Evolutionary conservation across 2,113 vertebrate genomes (phyloP).

Genomic region (Aphyosemion australe): DNA sequence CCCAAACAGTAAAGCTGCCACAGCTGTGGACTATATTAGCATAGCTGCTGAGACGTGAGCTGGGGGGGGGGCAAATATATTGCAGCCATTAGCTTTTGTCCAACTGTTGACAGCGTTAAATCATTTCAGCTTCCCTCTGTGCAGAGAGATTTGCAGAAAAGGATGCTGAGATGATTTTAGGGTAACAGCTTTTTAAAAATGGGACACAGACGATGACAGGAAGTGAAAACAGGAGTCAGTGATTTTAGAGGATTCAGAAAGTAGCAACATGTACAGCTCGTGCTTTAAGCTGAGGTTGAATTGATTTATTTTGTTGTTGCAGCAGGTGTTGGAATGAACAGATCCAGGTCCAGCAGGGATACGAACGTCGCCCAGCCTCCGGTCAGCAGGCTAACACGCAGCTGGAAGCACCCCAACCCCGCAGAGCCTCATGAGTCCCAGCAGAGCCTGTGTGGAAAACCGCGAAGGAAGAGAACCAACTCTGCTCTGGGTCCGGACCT

Average conservation of each 20-base stretch:
- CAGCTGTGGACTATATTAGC: slow-evolving; percentile 96
- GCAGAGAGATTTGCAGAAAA: slow-evolving; percentile 74
- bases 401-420: slow-evolving; percentile 35
- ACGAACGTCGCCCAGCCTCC: slow-evolving; percentile 47
- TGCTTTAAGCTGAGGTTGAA: too few species aligned
- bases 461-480: slow-evolving; percentile 57
- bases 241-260: too few species aligned
- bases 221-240: background rate
- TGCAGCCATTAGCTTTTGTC: slow-evolving; percentile 88
- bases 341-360: slow-evolving; percentile 59
- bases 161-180: slow-evolving; percentile 82
- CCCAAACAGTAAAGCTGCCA: slow-evolving; percentile 91
- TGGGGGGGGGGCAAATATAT: slow-evolving; percentile 82
- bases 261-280: too few species aligned
- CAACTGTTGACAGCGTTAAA: slow-evolving; percentile 90
- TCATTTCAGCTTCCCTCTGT: slow-evolving; percentile 84
- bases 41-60: slow-evolving; percentile 77
- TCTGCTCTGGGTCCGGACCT: slow-evolving; percentile 69
- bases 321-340: slow-evolving; percentile 73
- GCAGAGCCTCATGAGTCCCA: slow-evolving; percentile 27
- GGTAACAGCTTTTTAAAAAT: slow-evolving; percentile 91
- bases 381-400: slow-evolving; percentile 66
- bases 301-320: background rate
- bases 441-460: slow-evolving; percentile 42
- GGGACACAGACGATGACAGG: slow-evolving; percentile 73